A percentile compares a stretch with the other conserved stretches of the same genome.
Evolutionary conservation across 2,113 vertebrate genomes (phyloP).

Genomic region (Willisornis vidua): DNA sequence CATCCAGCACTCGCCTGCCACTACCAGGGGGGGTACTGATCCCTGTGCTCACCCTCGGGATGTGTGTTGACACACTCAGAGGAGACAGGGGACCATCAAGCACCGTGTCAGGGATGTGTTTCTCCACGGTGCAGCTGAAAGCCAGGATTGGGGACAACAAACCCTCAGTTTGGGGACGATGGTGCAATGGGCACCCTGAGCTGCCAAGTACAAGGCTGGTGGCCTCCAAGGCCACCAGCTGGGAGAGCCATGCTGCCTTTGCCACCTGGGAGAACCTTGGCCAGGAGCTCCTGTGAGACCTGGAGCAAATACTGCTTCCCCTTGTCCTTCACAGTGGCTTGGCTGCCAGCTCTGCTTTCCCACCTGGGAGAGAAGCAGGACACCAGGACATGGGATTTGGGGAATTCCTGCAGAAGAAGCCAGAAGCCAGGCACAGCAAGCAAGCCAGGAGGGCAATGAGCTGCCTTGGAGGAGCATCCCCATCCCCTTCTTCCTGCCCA

Average conservation of each 20-base stretch:
- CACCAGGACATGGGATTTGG: not conserved
- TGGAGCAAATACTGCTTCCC: not conserved
- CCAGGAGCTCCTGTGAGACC: not conserved
- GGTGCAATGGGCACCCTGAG: not conserved
- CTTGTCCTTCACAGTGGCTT: not conserved
- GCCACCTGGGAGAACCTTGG: not conserved
- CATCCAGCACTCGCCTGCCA: not conserved
- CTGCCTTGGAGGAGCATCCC: not conserved
- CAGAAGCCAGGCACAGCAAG: accelerated
- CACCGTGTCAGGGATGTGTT: not conserved
- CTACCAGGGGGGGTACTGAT: not conserved
- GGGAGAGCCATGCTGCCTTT: not conserved
- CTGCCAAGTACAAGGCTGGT: not conserved
- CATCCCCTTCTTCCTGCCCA: accelerated
- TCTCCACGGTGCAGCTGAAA: accelerated
- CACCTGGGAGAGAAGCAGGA: not conserved
- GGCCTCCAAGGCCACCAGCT: not conserved
- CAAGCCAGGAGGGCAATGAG: accelerated
- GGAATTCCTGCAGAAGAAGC: not conserved
- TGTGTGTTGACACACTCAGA: not conserved
- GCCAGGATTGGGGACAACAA: not conserved
- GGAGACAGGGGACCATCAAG: not conserved
- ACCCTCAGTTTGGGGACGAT: not conserved
- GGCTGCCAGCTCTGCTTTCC: not conserved
- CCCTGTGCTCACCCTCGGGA: not conserved